A percentile compares a stretch with the other conserved stretches of the same genome.
These are phyloP conservation scores for Caenorhabditis sulstoni DNA, from an alignment of 2,888 invertebrate genomes.

Conservation along the genomic window DNA sequence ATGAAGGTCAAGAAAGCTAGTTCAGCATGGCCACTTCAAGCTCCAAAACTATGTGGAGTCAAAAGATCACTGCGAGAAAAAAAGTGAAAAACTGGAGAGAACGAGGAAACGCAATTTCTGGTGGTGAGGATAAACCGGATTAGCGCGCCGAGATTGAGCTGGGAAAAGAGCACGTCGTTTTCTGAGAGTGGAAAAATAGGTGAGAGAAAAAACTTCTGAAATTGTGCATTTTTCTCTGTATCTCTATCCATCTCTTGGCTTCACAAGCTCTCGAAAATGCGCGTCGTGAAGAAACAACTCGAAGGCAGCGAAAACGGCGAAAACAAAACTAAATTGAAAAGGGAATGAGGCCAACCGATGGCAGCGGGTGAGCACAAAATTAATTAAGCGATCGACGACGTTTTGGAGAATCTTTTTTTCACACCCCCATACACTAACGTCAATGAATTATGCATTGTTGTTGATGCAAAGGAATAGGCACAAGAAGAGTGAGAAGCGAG, in stretches of 20 bases:
- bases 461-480: slow-evolving; percentile 24
- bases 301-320: background rate
- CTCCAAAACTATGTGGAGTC: background rate
- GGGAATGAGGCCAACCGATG: background rate
- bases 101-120: background rate
- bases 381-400: slow-evolving; percentile 27
- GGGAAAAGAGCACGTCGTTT: no score
- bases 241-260: background rate
- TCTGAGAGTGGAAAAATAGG: background rate
- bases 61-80: background rate
- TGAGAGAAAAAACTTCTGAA: background rate
- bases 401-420: slow-evolving; percentile 25
- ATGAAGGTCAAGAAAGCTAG: slow-evolving; percentile 9
- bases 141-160: slow-evolving; percentile 11
- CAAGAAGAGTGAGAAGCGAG: background rate
- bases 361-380: slow-evolving; percentile 16
- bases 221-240: background rate
- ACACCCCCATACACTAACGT: slow-evolving; percentile 23
- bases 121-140: slow-evolving; percentile 8
- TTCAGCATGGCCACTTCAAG: no score
- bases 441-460: slow-evolving; percentile 42
- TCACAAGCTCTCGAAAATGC: no score
- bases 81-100: slow-evolving; percentile 2
- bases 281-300: no score
- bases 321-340: slow-evolving; percentile 9